These are phyloP conservation scores for Distichodus sexfasciatus DNA, from an alignment of 2,797 vertebrate genomes.

Conservation along the genomic window DNA sequence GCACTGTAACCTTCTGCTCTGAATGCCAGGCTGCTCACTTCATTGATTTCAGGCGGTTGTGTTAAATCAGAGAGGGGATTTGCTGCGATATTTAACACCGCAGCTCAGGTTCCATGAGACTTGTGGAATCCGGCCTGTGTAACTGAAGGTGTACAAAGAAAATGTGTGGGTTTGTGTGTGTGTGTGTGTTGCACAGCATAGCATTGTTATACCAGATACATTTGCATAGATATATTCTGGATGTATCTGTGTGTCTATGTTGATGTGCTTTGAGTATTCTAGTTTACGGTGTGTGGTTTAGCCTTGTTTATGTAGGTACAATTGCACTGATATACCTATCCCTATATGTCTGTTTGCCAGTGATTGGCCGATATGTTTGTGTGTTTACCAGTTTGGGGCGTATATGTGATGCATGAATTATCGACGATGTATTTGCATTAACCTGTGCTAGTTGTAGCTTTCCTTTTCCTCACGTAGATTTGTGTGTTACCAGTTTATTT, in stretches of 20 bases:
- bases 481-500: too few relatives aligned
- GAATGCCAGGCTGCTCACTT: conserved; percentile 26
- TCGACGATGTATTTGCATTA: too few relatives aligned
- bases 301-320: too few relatives aligned
- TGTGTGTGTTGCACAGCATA: conserved; percentile 18
- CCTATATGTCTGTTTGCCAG: too few relatives aligned
- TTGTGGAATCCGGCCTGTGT: conserved; percentile 58
- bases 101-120: conserved; percentile 58
- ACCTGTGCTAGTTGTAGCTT: too few relatives aligned
- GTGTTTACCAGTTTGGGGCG: too few relatives aligned
- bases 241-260: conserved; percentile 40
- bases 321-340: too few relatives aligned
- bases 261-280: too few relatives aligned
- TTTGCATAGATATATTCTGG: neutral
- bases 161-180: conserved; percentile 10
- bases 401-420: too few relatives aligned
- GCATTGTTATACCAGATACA: neutral
- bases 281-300: too few relatives aligned
- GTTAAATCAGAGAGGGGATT: conserved; percentile 70
- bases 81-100: conserved; percentile 56
- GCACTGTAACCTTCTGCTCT: conserved; percentile 16
- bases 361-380: too few relatives aligned
- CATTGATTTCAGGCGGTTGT: conserved; percentile 65
- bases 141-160: neutral
- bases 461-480: too few relatives aligned